Evolutionary conservation across 2,888 invertebrate genomes (phyloP), one percentile per base, ranked within the genome.

Genomic region (Cosmia trapezina): DNA sequence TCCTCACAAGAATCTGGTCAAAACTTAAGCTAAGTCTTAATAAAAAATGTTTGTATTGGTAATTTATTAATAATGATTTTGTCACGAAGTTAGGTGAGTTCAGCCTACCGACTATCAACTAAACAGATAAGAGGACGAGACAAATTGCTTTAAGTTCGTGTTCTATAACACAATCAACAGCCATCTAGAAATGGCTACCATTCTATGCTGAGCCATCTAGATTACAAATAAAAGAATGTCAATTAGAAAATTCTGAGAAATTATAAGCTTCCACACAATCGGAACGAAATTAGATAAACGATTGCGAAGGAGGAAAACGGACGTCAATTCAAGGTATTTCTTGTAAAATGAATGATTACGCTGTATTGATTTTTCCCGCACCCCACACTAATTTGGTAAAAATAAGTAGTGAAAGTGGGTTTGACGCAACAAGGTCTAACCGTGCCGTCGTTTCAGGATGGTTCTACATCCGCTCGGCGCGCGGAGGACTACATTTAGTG

Each of bases 381-480:
- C 41, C 19, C 57, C 37, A 33, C 49, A 53, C 12, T 59, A 33
- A 70, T 76, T 67, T 62, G 47, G 5, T 64, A 70, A 61, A 67
- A 68, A 64, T 61, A 64, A 54, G 11, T 71, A 57, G 37, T 54
- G 9, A 45, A 57, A 28, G 61, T 73, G 33, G 63, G 62, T 71
- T 59, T 66, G 68, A 65, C 45, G 64, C 37, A 71, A 66, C 74
- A 68, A 78, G 76, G 77, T 86, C 86, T 90, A 84, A 91, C 86
- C 41, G 77, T 80, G 73, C 63, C 63, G 73, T 89, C 84, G 84
- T 94, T 94, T 86, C 95, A 96, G 96, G 95, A 41, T 96, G 96
- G 96, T 96, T 96, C 91, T 96, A 96, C 89, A 95, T 96, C 74
- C 92, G 95, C 43, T 96, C 96, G 41, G 95, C 96, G 70, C 95